These are phyloP conservation scores for Paracanthobrama guichenoti DNA, from an alignment of 2,113 vertebrate genomes.

Conservation along the genomic window DNA sequence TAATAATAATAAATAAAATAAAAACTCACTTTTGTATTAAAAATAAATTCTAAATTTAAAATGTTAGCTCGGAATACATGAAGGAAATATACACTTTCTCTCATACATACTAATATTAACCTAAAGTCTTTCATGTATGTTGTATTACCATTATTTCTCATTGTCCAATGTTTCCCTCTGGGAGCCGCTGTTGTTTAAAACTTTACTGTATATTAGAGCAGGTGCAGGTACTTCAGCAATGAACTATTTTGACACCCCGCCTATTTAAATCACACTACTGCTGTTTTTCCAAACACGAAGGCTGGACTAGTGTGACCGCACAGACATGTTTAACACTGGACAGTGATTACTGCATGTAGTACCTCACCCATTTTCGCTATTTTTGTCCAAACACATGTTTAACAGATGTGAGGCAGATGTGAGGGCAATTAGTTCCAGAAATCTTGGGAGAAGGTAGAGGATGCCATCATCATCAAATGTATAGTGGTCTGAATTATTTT, in stretches of 20 bases:
- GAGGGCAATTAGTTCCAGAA: slow-evolving; percentile 16
- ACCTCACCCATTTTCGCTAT: not conserved
- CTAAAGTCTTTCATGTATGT: not conserved
- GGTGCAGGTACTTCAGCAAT: slow-evolving; percentile 28
- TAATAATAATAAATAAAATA: too few relatives aligned
- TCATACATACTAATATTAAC: not conserved
- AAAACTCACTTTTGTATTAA: not conserved
- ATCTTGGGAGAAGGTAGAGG: slow-evolving; percentile 22
- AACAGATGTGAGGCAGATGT: slow-evolving; percentile 44
- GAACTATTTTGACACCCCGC: not conserved
- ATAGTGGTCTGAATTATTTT: not conserved
- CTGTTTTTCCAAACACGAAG: not conserved
- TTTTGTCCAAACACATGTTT: slow-evolving; percentile 28
- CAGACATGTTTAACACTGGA: not conserved
- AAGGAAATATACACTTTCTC: not conserved
- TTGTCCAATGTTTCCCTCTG: slow-evolving; percentile 40
- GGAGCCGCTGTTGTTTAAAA: slow-evolving; percentile 50
- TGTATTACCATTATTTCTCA: not conserved
- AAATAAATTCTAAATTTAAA: too few relatives aligned
- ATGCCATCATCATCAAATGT: slow-evolving; percentile 21
- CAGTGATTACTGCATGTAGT: not conserved
- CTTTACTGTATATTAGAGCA: not conserved
- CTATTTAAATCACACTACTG: slow-evolving; percentile 19
- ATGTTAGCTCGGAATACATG: not conserved
- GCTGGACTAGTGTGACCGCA: not conserved